Base-by-base conservation (phyloP, 2,113 vertebrate species). In the Varanus komodoensis region DNA sequence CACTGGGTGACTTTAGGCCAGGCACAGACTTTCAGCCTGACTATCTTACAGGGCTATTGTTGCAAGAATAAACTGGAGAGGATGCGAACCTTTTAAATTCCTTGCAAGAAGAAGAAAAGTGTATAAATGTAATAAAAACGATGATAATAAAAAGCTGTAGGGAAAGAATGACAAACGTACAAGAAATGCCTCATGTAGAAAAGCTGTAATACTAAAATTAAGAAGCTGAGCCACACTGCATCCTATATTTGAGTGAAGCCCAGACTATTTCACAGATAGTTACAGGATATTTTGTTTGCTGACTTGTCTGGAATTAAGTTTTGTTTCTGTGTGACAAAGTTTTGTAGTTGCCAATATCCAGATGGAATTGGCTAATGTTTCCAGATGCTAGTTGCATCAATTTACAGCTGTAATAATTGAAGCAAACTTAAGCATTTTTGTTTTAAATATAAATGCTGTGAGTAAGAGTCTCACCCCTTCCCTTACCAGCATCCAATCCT, bases 331-430 rank as follows among this genome's bases (percentile, higher is more conserved):
- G 14, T 82, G 17, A 80, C 68, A 89, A 44, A 57, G 34, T 27
- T 6, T 0, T 0, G 1, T 77, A 14, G 15, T 68, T 32, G 32
- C 6, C 68, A 69, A 19, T 83, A 88, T 14, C 34, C 89, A 94
- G 44, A 87, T 89, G 79, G 79, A 92, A 82, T 29, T 91, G 57
- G 21, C 34, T 50, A 57, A 29, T 61, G 2, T 89, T 50, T 71
- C 34, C 0, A 81, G n/a, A 89, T 92, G 8, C 57, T 87, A 90
- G 21, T 57, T 91, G 44, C 82, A 89, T 50, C 71, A 91, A 91
- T 92, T 94, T 89, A 81, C 90, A 81, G 29, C 2, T 52, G 77
- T 21, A 91, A 32, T 34, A 90, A 86, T 78, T 69, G 19, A 91
- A 91, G 88, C 17, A 84, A 92, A 93, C 44, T 6, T 27, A 1